phyloP scores from a whole-genome alignment of 2,888 invertebrate genomes.

The Drosophila borealis region DNA sequence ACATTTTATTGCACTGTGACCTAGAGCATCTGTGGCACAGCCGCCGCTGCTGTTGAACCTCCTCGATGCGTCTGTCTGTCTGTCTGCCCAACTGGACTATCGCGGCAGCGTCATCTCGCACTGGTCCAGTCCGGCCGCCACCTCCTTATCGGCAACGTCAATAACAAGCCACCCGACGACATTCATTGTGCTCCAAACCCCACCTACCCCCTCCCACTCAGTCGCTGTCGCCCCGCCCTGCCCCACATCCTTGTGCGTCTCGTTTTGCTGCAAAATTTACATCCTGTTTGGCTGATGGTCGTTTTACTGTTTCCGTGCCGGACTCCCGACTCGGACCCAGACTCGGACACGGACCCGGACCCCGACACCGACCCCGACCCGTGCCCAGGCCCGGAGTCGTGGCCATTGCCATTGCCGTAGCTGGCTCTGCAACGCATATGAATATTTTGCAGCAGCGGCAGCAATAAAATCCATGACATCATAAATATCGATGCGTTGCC shows the following conservation, averaged over 20 bases:
- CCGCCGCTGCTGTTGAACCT: conserved; percentile 42
- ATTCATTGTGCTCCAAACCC: conserved; percentile 35
- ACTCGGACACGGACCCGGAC: conserved; percentile 7
- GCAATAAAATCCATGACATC: conserved; percentile 84
- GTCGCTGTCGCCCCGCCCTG: neutral
- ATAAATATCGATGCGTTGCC: conserved; percentile 82
- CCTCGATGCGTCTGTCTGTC: conserved; percentile 65
- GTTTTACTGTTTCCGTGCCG: conserved; percentile 80
- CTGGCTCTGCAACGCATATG: conserved; percentile 67
- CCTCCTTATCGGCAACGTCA: conserved; percentile 78
- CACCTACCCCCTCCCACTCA: neutral
- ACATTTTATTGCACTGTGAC: conserved; percentile 82
- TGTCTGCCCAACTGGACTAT: conserved; percentile 44
- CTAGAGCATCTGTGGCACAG: conserved; percentile 69
- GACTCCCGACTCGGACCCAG: conserved; percentile 16
- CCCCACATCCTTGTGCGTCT: conserved; percentile 66
- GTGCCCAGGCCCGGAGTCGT: conserved; percentile 13
- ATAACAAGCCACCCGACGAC: conserved; percentile 67
- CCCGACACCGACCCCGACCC: conserved; percentile 23
- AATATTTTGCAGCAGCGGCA: conserved; percentile 81
- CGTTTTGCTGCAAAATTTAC: conserved; percentile 80
- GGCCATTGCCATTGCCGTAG: conserved; percentile 25
- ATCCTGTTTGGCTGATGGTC: conserved; percentile 82
- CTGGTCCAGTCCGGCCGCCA: conserved; percentile 17
- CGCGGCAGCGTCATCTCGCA: conserved; percentile 59